These are phyloP conservation scores for Harpagoxenus sublaevis DNA, from an alignment of 2,888 invertebrate genomes.

Conservation along the genomic window DNA sequence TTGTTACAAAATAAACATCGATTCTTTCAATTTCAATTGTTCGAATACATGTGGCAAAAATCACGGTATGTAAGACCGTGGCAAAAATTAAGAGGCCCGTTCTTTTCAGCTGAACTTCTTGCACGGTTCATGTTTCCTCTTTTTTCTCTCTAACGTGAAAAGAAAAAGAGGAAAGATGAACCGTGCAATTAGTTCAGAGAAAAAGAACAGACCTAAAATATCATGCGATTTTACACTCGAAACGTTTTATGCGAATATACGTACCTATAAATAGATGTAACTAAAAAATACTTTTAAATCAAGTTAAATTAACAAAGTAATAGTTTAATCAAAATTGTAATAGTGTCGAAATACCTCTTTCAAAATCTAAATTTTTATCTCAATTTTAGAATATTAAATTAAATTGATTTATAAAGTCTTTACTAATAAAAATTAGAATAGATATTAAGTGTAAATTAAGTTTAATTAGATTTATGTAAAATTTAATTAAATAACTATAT, in stretches of 20 bases:
- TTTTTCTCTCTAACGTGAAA: too few relatives aligned
- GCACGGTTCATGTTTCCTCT: too few relatives aligned
- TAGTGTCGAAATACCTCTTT: neutral
- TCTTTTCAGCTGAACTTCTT: too few relatives aligned
- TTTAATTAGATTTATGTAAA: neutral
- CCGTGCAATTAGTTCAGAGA: too few relatives aligned
- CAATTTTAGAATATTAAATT: neutral
- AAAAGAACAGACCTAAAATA: neutral
- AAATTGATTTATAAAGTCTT: neutral
- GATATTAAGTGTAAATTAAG: neutral
- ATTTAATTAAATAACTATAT: neutral
- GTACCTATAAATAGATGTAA: neutral
- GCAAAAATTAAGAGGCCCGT: too few relatives aligned
- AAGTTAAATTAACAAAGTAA: neutral
- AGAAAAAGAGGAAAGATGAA: too few relatives aligned
- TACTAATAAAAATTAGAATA: neutral
- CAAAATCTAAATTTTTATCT: neutral
- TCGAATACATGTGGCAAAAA: neutral
- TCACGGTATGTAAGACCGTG: neutral
- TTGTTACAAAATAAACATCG: slow-evolving; percentile 60
- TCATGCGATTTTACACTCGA: neutral
- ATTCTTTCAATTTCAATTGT: slow-evolving; percentile 37
- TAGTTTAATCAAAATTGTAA: neutral
- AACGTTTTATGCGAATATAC: neutral
- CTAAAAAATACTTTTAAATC: neutral